Evolutionary conservation across 2,888 invertebrate genomes (phyloP).

Genomic region (Omphaloscelis lunosa): DNA sequence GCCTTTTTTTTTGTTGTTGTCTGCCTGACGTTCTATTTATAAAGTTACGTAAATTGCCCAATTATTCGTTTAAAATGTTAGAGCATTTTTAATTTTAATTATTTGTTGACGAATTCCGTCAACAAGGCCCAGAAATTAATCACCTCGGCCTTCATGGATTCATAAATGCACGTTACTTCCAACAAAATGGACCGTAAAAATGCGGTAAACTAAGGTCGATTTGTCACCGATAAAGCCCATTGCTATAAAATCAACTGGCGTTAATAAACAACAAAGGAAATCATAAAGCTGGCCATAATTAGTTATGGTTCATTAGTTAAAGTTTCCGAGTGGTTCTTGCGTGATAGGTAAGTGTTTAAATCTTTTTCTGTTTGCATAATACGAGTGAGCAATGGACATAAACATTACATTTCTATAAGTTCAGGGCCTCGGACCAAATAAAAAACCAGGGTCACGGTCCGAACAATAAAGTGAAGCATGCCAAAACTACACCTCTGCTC

Average conservation of each 20-base stretch:
- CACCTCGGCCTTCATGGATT: slow-evolving; percentile 50
- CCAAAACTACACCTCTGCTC: too few relatives aligned
- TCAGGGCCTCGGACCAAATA: slow-evolving; percentile 3
- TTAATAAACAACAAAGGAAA: slow-evolving; percentile 65
- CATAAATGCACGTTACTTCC: slow-evolving; percentile 58
- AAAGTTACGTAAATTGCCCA: slow-evolving; percentile 68
- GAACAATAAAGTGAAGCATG: too few relatives aligned
- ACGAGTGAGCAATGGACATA: slow-evolving; percentile 12
- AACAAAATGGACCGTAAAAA: slow-evolving; percentile 70
- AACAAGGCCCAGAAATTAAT: slow-evolving; percentile 48
- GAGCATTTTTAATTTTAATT: slow-evolving; percentile 16
- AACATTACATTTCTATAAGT: slow-evolving; percentile 28
- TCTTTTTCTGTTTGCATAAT: slow-evolving; percentile 30
- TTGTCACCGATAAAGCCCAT: slow-evolving; percentile 72
- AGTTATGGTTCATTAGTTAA: slow-evolving; percentile 52
- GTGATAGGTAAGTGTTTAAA: slow-evolving; percentile 33
- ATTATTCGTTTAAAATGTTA: slow-evolving; percentile 64
- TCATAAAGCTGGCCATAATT: slow-evolving; percentile 60
- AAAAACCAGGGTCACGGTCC: too few relatives aligned
- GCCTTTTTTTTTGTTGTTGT: too few relatives aligned
- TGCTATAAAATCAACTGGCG: slow-evolving; percentile 64
- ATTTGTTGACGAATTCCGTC: slow-evolving; percentile 6
- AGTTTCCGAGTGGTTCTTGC: slow-evolving; percentile 22
- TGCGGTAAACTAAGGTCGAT: slow-evolving; percentile 70
- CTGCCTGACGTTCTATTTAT: slow-evolving; percentile 65